A percentile compares a stretch with the other conserved stretches of the same genome.
Evolutionary conservation across 2,113 vertebrate genomes (phyloP).

Genomic region (Pteronura brasiliensis): DNA sequence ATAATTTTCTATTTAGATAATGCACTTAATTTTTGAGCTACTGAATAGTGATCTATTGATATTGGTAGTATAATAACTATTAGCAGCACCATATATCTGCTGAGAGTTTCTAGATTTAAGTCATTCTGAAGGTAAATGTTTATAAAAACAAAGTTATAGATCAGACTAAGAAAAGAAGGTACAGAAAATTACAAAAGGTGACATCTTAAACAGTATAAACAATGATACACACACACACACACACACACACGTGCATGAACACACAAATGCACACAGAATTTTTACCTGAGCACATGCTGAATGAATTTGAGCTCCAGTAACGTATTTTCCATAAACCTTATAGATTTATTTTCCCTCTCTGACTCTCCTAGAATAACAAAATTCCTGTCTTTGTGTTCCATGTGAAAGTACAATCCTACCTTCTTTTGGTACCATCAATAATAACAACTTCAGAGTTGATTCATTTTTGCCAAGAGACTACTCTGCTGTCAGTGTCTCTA

Average conservation of each 20-base stretch:
- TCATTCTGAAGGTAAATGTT: background rate
- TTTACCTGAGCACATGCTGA: background rate
- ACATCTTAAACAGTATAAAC: background rate
- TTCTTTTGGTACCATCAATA: background rate
- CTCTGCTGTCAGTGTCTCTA: background rate
- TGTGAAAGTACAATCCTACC: background rate
- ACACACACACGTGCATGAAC: background rate
- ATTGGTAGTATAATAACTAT: background rate
- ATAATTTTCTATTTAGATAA: background rate
- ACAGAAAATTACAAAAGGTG: background rate
- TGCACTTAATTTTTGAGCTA: background rate
- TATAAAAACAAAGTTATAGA: background rate
- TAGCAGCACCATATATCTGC: background rate
- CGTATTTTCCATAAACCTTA: background rate
- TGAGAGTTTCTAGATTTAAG: background rate
- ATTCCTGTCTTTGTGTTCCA: background rate
- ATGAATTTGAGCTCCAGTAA: background rate
- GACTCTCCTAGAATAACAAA: background rate
- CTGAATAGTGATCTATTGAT: background rate
- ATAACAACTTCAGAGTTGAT: background rate
- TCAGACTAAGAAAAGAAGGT: background rate
- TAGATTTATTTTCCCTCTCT: background rate
- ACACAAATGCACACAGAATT: background rate
- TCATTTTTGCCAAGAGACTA: background rate
- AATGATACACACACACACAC: background rate